These are phyloP conservation scores for Takifugu flavidus DNA, from an alignment of 2,113 vertebrate genomes.

Conservation along the genomic window DNA sequence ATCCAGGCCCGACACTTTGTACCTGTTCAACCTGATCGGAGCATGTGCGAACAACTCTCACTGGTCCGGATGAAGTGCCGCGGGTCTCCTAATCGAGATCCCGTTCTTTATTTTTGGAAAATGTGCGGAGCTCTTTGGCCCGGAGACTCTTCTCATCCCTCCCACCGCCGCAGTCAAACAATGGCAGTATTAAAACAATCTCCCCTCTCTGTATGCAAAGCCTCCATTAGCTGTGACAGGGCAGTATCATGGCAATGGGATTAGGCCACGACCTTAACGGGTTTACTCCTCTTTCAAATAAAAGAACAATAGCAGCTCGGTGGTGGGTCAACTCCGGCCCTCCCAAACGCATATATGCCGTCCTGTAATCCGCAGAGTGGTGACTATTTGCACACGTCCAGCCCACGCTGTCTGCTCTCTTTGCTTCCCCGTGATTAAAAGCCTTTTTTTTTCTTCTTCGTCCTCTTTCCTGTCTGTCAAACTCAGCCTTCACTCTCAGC, in stretches of 20 bases:
- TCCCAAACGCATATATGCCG: constrained; percentile 3
- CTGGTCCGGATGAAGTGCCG: no score
- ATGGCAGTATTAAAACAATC: constrained; percentile 63
- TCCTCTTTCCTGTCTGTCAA: constrained; percentile 23
- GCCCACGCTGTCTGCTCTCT: constrained; percentile 16
- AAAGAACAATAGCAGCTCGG: constrained; percentile 55
- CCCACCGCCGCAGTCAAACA: constrained; percentile 51
- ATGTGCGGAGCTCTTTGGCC: constrained; percentile 20
- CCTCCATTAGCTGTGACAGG: constrained; percentile 61
- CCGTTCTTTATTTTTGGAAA: constrained; percentile 6
- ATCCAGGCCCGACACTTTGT: neutral
- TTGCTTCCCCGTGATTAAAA: constrained; percentile 29
- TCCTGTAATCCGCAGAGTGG: constrained; percentile 15
- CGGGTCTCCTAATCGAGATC: constrained; percentile 28
- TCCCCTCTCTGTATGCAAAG: constrained; percentile 40
- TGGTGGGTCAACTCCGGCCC: constrained; percentile 12
- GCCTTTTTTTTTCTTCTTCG: neutral
- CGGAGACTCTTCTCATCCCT: constrained; percentile 28
- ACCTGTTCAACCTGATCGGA: neutral
- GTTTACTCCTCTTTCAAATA: constrained; percentile 49
- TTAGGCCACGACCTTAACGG: constrained; percentile 63
- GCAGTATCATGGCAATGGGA: constrained; percentile 54
- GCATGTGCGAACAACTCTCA: no score
- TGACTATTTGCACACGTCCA: neutral
- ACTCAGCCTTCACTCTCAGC: constrained; percentile 15